Percentiles rank a stretch among this genome's conserved stretches.
These are phyloP conservation scores for Acrocephalus arundinaceus DNA, from an alignment of 2,113 vertebrate species.

Conservation along the genomic window DNA sequence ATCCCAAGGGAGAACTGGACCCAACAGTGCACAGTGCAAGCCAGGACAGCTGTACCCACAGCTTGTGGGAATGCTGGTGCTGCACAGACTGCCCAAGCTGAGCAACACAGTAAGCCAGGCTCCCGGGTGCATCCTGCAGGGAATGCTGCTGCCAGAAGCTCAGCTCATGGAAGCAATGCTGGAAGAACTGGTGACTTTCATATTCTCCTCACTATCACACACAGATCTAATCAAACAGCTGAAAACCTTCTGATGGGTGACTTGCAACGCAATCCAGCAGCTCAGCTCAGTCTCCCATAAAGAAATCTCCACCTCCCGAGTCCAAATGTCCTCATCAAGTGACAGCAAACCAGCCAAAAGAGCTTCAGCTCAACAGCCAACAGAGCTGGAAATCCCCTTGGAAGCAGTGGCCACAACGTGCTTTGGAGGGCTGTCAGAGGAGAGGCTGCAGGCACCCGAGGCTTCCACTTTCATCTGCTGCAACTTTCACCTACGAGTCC, in stretches of 20 bases:
- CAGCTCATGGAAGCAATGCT: neutral
- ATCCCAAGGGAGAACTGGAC: neutral
- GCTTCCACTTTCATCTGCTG: neutral
- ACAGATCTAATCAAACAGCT: neutral
- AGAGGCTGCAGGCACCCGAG: neutral
- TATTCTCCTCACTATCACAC: neutral
- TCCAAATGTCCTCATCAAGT: neutral
- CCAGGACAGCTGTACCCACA: neutral
- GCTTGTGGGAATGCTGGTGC: neutral
- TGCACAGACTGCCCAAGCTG: neutral
- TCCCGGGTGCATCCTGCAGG: neutral
- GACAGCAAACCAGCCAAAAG: neutral
- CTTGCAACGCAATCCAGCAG: neutral
- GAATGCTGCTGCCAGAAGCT: neutral
- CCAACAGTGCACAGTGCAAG: neutral
- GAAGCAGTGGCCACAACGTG: accelerated
- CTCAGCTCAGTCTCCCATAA: neutral
- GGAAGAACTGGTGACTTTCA: neutral
- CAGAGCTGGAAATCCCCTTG: neutral
- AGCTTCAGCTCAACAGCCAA: neutral
- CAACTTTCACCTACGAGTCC: neutral
- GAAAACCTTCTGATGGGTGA: neutral
- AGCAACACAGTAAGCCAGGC: neutral
- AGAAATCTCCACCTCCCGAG: neutral
- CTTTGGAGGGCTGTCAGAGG: neutral